These are phyloP conservation scores for Tethya wilhelma DNA, from an alignment of 37 sponge, comb jelly and placozoan species.

Conservation along the genomic window DNA sequence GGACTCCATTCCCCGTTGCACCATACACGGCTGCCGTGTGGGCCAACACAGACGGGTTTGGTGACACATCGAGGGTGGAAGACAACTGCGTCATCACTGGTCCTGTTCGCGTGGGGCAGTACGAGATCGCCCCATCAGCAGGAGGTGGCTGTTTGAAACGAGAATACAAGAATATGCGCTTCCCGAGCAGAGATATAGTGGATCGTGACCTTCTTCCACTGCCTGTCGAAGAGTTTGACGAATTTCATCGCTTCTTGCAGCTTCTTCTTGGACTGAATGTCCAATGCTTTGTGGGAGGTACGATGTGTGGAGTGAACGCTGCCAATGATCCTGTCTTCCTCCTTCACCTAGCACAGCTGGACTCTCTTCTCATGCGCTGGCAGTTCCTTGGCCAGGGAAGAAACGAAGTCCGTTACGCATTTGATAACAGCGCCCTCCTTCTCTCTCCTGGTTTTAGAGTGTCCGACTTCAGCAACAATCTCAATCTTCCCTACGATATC, in stretches of 20 bases:
- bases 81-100: slow-evolving; percentile 67
- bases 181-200: slow-evolving; percentile 56
- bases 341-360: slow-evolving; percentile 61
- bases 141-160: slow-evolving; percentile 76
- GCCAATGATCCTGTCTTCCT: slow-evolving; percentile 70
- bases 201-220: slow-evolving; percentile 52
- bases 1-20: slow-evolving; percentile 54
- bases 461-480: slow-evolving; percentile 50
- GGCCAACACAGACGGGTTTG: slow-evolving; percentile 64
- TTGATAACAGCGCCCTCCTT: slow-evolving; percentile 41
- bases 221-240: slow-evolving; percentile 34
- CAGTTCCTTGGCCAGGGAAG: slow-evolving; percentile 34
- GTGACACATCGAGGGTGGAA: slow-evolving; percentile 31
- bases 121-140: slow-evolving; percentile 45
- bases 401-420: slow-evolving; percentile 38
- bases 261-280: slow-evolving; percentile 57
- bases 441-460: slow-evolving; percentile 47
- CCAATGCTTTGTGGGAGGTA: slow-evolving; percentile 78
- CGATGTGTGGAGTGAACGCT: slow-evolving; percentile 57
- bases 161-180: slow-evolving; percentile 44
- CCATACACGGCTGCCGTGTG: slow-evolving; percentile 68
- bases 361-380: slow-evolving; percentile 68
- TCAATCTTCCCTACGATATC: slow-evolving; percentile 48
- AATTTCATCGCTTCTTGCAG: slow-evolving; percentile 57
- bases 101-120: slow-evolving; percentile 52